These are phyloP conservation scores for Panagrolaimus sp. DNA, from an alignment of 1,140 invertebrate species.

Conservation along the genomic window DNA sequence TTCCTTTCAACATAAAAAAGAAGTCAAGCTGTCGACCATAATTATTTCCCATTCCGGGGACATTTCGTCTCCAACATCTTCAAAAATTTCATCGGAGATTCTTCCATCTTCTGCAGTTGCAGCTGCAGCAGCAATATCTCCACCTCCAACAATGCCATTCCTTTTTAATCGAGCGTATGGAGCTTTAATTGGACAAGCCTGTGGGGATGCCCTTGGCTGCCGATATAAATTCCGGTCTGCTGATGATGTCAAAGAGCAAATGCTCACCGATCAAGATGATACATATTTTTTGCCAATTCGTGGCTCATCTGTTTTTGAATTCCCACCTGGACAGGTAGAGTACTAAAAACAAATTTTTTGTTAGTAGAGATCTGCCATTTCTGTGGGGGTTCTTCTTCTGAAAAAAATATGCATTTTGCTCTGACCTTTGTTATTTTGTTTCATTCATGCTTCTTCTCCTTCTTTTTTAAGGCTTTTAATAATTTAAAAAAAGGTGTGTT, in stretches of 20 bases:
- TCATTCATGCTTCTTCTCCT: constrained; percentile 7
- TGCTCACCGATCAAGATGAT: constrained; percentile 17
- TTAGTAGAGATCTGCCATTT: no score
- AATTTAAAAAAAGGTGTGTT: background rate
- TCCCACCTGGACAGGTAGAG: constrained; percentile 28
- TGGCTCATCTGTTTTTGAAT: constrained; percentile 23
- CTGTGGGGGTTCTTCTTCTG: no score
- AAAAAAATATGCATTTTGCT: no score
- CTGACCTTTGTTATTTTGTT: no score
- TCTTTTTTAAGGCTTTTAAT: background rate
- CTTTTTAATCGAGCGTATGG: constrained; percentile 9
- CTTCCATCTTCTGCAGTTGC: no score
- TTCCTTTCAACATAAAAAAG: no score
- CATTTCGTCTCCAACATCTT: background rate
- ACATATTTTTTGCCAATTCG: constrained; percentile 22
- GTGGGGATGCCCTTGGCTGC: constrained; percentile 25
- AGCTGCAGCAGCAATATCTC: background rate
- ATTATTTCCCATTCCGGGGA: background rate
- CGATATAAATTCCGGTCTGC: constrained; percentile 19
- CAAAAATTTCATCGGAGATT: background rate
- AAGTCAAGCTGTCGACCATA: no score
- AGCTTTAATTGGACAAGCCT: constrained; percentile 20
- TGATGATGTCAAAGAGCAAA: constrained; percentile 22
- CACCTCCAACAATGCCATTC: constrained; percentile 1
- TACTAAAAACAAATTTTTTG: no score